Evolutionary conservation across 2,113 vertebrate genomes (phyloP), one percentile per base, ranked within the genome.

Genomic region (Podilymbus podiceps): DNA sequence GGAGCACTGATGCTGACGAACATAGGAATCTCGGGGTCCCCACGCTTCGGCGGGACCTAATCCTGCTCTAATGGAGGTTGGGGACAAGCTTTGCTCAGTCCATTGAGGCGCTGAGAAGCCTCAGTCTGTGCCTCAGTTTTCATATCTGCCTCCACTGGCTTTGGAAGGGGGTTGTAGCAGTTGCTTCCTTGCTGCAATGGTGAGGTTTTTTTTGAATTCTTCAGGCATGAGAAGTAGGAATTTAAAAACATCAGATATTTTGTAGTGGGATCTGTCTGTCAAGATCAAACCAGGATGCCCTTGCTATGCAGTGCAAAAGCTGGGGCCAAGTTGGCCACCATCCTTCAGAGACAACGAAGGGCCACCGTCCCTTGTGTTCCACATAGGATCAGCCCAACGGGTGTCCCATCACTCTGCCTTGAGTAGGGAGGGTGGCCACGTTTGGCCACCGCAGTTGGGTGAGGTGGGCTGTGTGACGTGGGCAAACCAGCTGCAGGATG

Each of bases 371-470:
- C 33, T 19, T 40, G 44, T 64, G 69, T 33, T 78, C 9, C 69
- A n/a, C 25, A 23, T 13, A 6, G 62, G n/a, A 33, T 15, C 52
- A 88, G 47, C 85, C 42, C 73, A 11, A 1, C 0, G 6, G 15
- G 16, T 21, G 52, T 79, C 47, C 50, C 1, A 0, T 55, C 49
- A 1, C 62, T 15, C 18, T 67, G 66, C 33, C 33, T 7, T 19
- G 49, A 18, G 58, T 4, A 35, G 60, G 4, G 21, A 31, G 24
- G 12, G 7, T 88, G 59, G 8, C 19, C 15, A 4, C 0, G 0
- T 49, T 38, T 67, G 80, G 40, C 71, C 23, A 3, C 5, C 0
- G 0, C 0, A 0, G 20, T 11, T 56, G 52, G 31, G 44, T 30
- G 47, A 56, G n/a, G 13, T 44, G 59, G 17, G 4, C 31, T 33